Percentiles rank a stretch among this genome's conserved stretches.
Evolutionary conservation across 2,797 vertebrate genomes (phyloP).

Genomic region (Perdix hodgsoniae): DNA sequence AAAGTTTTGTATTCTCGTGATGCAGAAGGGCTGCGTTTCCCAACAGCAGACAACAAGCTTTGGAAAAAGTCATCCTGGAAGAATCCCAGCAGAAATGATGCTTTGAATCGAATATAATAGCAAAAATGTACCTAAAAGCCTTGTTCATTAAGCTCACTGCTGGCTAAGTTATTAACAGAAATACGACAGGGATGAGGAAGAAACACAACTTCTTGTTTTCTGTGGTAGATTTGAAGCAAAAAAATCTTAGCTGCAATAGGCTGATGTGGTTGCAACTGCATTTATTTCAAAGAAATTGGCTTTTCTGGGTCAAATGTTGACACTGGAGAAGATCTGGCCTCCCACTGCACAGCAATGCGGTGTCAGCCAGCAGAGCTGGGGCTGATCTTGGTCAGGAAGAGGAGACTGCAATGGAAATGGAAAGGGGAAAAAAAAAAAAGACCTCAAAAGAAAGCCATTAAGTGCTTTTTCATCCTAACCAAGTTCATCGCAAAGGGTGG

Average conservation of each 20-base stretch:
- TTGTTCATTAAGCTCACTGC: not conserved
- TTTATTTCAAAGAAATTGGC: conserved; percentile 1
- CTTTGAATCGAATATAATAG: not conserved
- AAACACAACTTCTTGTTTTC: not conserved
- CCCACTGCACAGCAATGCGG: not conserved
- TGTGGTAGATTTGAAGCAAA: not conserved
- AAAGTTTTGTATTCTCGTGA: not conserved
- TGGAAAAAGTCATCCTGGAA: not conserved
- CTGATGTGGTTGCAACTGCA: not conserved
- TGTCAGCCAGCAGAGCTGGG: not conserved
- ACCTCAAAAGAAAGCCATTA: conserved; percentile 33
- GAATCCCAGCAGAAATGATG: not conserved
- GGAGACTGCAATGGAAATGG: not conserved
- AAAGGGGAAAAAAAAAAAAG: not conserved
- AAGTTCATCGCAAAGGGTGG: conserved; percentile 72
- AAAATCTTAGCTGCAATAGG: not conserved
- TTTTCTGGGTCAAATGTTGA: not conserved
- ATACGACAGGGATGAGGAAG: not conserved
- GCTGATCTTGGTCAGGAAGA: conserved; percentile 25
- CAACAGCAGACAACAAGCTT: not conserved
- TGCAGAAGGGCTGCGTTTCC: not conserved
- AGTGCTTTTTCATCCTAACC: conserved; percentile 56
- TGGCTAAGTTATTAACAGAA: not conserved
- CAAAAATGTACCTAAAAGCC: not conserved
- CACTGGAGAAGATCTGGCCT: not conserved